Evolutionary conservation across 2,888 invertebrate genomes (phyloP).

Genomic region (Scaptomyza reducta): DNA sequence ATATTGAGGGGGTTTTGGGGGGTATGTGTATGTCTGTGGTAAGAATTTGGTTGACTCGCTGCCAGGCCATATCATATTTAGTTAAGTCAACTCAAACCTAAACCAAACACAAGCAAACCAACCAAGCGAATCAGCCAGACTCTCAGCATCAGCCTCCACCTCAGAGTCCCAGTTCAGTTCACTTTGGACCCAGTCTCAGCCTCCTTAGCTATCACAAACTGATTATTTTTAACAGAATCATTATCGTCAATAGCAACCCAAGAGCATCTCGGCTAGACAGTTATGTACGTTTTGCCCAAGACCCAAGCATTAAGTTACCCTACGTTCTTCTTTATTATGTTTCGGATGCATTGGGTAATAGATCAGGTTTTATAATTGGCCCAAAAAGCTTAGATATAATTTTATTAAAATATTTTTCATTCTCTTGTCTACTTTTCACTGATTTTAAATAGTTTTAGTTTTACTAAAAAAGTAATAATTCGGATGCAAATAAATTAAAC

Average conservation of each 20-base stretch:
- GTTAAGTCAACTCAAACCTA: conserved; percentile 47
- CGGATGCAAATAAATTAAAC: too few species aligned
- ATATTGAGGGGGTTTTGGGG: conserved; percentile 17
- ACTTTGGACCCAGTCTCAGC: conserved; percentile 16
- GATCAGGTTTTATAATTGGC: not conserved
- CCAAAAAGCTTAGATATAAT: not conserved
- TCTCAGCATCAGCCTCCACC: conserved; percentile 10
- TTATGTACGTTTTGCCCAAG: conserved; percentile 11
- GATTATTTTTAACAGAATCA: conserved; percentile 80
- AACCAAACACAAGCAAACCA: conserved; percentile 41
- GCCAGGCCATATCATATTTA: conserved; percentile 74
- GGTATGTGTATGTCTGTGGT: conserved; percentile 53
- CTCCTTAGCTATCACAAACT: conserved; percentile 71
- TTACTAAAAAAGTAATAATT: too few species aligned
- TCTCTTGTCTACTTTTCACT: too few species aligned
- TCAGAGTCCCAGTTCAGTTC: conserved; percentile 14
- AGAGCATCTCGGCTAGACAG: conserved; percentile 44
- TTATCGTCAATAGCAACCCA: conserved; percentile 63
- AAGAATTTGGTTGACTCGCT: conserved; percentile 76
- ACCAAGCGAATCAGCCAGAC: conserved; percentile 31
- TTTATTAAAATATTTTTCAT: not conserved
- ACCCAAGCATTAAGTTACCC: conserved; percentile 2
- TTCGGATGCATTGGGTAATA: not conserved
- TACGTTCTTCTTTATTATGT: not conserved
- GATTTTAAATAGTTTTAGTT: too few species aligned